Base-by-base conservation (phyloP, 2,888 invertebrate genomes). In the Atrina japonica region DNA sequence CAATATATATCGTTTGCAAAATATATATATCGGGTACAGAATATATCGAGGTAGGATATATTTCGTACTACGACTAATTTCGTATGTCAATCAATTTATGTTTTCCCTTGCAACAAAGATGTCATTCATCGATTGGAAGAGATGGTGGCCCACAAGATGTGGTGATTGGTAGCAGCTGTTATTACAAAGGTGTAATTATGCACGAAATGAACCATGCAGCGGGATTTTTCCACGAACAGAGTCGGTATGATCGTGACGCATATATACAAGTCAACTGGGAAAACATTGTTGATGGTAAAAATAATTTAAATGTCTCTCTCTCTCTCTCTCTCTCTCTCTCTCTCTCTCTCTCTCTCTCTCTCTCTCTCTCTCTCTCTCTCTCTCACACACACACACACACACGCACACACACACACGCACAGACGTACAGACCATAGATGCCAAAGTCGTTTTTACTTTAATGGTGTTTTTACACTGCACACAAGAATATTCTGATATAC, bases 171-270 rank as follows among this genome's bases (percentile, higher is more conserved):
- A 40, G 45, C 11, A 59, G 64, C 45, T 76, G 76, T 58, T 73
- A 69, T 47, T 76, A 73, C 52, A 65, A 65, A 2, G 76, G 76
- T 40, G 76, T 76, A 9, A 58, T 76, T 6, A 29, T 76, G 47
- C 76, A 76, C 41, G 76, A 76, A 41, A 64, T 76, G 71, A 76
- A 67, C 9, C 76, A 76, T 41, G 76, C 76, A 1, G 73, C 66
- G 2, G 76, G 76, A 1, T 76, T 76, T 67, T 76, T 73, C 45
- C 76, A 76, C 45, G 76, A 76, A 52, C 76, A 76, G 40, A 73
- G 67, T 35, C 55, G 76, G 9, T 66, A 50, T 45, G 76, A 76
- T 43, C 59, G 76, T 23, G 76, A 76, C 41, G 50, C 59, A 25
- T 76, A 76, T 27, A 59, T 76, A 0, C 60, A 65, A 18, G 65